Conservation (phyloP, 1,140 invertebrate genomes). For the Tenebrio molitor region DNA sequence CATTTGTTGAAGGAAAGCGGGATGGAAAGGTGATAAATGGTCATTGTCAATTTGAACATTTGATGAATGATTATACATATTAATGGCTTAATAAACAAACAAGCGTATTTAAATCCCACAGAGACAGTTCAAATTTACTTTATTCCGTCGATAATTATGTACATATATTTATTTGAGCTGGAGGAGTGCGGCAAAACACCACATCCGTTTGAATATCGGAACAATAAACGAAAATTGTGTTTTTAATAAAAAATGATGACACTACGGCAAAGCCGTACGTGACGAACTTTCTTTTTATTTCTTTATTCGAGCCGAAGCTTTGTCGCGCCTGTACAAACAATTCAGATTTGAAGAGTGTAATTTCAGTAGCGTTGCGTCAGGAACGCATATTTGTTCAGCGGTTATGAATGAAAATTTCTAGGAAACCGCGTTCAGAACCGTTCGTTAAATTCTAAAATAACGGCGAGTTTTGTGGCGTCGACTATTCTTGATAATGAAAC, state of each 20-base stretch:
- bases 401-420: constrained; percentile 13
- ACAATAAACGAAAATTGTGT: constrained; percentile 15
- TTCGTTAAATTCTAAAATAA: constrained; percentile 14
- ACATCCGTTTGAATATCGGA: constrained; percentile 5
- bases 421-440: neutral
- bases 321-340: constrained; percentile 26
- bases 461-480: neutral
- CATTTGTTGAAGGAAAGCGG: neutral
- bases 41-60: constrained; percentile 1
- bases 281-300: constrained; percentile 13
- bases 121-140: neutral
- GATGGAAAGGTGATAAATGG: constrained; percentile 27
- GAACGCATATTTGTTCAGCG: neutral
- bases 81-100: constrained; percentile 25
- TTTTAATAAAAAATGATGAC: constrained; percentile 29
- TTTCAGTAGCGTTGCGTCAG: neutral
- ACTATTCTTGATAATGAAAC: constrained; percentile 38
- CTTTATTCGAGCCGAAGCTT: neutral
- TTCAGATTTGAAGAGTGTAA: constrained; percentile 1
- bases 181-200: neutral
- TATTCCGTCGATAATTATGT: neutral
- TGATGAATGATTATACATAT: constrained; percentile 21
- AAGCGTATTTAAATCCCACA: neutral
- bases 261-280: constrained; percentile 5
- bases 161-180: neutral